These are phyloP conservation scores for Indri indri DNA, from an alignment of 2,113 vertebrate species.

Conservation along the genomic window DNA sequence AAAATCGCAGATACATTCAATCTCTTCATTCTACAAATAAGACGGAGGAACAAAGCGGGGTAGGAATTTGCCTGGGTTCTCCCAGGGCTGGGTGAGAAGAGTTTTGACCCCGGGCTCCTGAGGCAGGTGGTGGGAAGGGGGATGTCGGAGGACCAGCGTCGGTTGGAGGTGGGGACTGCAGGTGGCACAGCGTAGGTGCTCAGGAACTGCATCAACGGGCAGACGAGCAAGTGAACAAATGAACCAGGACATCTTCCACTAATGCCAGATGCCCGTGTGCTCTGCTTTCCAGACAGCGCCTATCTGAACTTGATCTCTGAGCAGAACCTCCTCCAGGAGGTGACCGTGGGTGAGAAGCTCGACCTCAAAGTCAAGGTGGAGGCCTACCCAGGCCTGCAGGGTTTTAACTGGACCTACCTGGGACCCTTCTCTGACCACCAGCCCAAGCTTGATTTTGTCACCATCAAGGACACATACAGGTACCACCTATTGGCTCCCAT, in stretches of 20 bases:
- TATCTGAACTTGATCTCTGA: conserved; percentile 88
- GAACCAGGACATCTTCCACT: not conserved
- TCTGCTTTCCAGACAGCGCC: conserved; percentile 87
- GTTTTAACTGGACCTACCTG: conserved; percentile 84
- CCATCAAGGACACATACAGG: conserved; percentile 53
- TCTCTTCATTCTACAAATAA: not conserved
- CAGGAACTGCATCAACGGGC: not conserved
- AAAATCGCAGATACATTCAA: not conserved
- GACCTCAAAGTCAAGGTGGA: conserved; percentile 87
- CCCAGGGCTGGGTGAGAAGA: not conserved
- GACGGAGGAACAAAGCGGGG: not conserved
- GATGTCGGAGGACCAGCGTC: not conserved
- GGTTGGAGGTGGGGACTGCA: not conserved
- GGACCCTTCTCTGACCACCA: conserved; percentile 64
- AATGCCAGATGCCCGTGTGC: not conserved
- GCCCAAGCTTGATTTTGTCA: not conserved
- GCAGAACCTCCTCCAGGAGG: conserved; percentile 83
- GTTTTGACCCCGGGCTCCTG: not conserved
- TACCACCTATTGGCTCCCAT: not conserved
- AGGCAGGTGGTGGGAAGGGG: not conserved
- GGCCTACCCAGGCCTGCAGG: conserved; percentile 89
- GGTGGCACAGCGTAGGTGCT: not conserved
- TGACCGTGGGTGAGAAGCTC: conserved; percentile 86
- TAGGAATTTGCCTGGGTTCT: not conserved
- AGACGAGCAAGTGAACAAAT: not conserved